Percentiles rank a stretch among this genome's conserved stretches.
Conservation (phyloP, 2,113 vertebrate genomes). For the Microcebus griseorufus region DNA sequence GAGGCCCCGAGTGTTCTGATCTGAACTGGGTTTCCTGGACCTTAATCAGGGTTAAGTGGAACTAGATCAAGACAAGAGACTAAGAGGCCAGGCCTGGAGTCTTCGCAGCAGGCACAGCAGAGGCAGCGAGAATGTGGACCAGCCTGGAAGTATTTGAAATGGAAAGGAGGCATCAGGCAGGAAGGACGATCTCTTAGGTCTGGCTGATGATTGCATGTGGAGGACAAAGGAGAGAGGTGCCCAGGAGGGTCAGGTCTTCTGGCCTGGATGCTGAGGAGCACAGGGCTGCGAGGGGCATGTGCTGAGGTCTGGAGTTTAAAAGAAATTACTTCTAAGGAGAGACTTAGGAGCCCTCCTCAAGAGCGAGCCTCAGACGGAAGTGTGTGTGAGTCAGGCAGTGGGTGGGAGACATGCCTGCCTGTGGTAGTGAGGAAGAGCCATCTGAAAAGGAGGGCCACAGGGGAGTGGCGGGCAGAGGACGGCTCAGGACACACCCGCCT, state of each 20-base stretch:
- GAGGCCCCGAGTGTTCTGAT: fast-evolving
- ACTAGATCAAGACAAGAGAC: neutral
- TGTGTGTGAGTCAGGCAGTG: fast-evolving
- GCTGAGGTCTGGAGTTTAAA: neutral
- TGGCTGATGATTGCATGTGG: neutral
- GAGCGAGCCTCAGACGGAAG: no score
- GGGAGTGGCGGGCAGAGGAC: no score
- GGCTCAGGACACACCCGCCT: no score
- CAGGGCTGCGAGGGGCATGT: neutral
- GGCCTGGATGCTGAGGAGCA: neutral
- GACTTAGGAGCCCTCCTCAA: neutral
- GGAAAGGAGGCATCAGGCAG: neutral
- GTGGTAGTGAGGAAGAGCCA: neutral
- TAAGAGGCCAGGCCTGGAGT: neutral
- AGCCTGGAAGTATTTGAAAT: neutral
- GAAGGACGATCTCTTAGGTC: neutral
- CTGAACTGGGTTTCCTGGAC: neutral
- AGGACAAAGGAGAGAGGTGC: neutral
- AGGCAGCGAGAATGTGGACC: no score
- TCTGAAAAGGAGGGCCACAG: fast-evolving
- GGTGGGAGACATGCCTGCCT: neutral
- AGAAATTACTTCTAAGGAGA: neutral
- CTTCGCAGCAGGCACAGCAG: neutral
- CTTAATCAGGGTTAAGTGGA: neutral
- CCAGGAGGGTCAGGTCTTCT: fast-evolving